Base-by-base conservation (phyloP, 2,113 vertebrate species). In the Sinocyclocheilus anshuiensis region DNA sequence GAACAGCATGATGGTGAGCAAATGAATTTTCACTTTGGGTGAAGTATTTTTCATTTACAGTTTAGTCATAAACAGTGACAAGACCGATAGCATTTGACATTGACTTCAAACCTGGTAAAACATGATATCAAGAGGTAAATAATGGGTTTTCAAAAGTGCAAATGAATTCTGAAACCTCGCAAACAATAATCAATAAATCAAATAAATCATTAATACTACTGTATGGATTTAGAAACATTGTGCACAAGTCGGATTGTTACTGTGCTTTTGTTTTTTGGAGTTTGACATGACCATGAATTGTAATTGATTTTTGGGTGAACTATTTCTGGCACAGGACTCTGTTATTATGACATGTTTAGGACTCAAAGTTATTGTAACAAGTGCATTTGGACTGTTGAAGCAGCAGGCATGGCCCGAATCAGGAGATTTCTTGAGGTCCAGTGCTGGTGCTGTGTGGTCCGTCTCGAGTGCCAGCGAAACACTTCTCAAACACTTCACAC, bases 371-470 rank as follows among this genome's bases (percentile, higher is more conserved):
- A 67, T 18, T 15, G 57, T n/a, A 77, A 36, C 13, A 9, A 74
- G 82, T 48, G 45, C 4, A 5, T 13, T 50, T 50, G 42, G 12
- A 24, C 11, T 65, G 50, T 57, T 80, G 63, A 72, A 87, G 42
- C 61, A 72, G 18, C 57, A 59, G 84, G 67, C 75, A 59, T 69
- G 65, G 81, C 18, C 53, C 36, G 61, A 45, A 45, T 84, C 61
- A 59, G 72, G 72, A 77, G 72, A n/a, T 63, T 76, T 50, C 55
- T 63, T 65, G n/a, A 36, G 63, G 78, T 77, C 79, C 81, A 75
- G 42, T 26, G 67, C 79, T 89, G 89, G 39, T 24, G 65, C 80
- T 89, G 89, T 90, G 89, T 86, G 88, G 89, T 87, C 87, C 77
- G 71, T 48, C 24, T 18, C 20, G 65, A 57, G 57, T 81, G 76